Conservation (phyloP, 30 jellyfish, hydroid and myxozoan species). For the Morbakka virulenta region DNA sequence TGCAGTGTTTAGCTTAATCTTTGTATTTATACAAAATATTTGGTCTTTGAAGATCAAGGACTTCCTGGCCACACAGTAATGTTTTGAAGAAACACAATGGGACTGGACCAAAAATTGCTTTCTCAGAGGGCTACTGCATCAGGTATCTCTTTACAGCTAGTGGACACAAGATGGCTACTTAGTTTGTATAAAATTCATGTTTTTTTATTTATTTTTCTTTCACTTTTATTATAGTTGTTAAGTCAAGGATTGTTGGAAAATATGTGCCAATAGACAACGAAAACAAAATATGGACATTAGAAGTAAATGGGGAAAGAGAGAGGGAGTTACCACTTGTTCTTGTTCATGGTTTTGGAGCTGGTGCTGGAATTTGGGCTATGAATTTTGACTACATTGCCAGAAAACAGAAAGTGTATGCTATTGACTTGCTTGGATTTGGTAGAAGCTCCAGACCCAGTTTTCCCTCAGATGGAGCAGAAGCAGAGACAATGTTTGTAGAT, state of each 20-base stretch:
- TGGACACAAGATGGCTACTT: background rate
- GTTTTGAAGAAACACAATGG: too few relatives aligned
- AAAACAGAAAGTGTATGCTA: constrained; percentile 65
- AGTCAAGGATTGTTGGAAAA: constrained; percentile 48
- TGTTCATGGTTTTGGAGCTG: constrained; percentile 97
- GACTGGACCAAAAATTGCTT: too few relatives aligned
- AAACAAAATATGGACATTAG: constrained; percentile 74
- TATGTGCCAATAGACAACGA: constrained; percentile 62
- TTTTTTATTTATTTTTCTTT: background rate
- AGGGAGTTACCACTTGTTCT: constrained; percentile 66
- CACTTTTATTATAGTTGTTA: constrained; percentile 47
- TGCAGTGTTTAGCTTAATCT: too few relatives aligned
- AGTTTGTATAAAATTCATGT: background rate
- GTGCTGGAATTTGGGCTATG: constrained; percentile 92
- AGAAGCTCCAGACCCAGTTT: constrained; percentile 92
- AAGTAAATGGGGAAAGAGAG: constrained; percentile 47
- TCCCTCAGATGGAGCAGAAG: constrained; percentile 94
- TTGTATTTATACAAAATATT: too few relatives aligned
- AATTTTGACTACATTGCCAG: constrained; percentile 77
- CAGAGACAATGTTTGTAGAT: constrained; percentile 78
- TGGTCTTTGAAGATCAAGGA: too few relatives aligned
- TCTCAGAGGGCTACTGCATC: too few relatives aligned
- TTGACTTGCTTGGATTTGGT: constrained; percentile 93
- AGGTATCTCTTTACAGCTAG: too few relatives aligned
- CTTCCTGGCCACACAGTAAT: too few relatives aligned